Conservation (phyloP, 37 sponge, comb jelly and placozoan species). For the Cliona cf. orientalis region DNA sequence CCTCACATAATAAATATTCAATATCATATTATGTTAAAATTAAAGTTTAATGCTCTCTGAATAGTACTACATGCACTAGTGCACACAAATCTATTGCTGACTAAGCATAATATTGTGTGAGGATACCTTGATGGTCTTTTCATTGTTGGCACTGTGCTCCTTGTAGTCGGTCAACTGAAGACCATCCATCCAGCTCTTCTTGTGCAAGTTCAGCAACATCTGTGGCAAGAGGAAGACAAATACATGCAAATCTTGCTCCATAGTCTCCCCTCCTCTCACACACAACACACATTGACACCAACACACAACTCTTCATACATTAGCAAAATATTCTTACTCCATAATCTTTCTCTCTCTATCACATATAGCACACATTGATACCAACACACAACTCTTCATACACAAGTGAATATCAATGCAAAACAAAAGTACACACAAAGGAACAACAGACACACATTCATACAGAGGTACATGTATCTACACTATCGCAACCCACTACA, state of each 20-base stretch:
- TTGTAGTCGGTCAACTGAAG: conserved; percentile 88
- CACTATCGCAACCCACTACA: no score
- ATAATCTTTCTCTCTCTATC: no score
- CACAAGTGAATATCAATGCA: not conserved
- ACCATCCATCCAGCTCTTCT: conserved; percentile 97
- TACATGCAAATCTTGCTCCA: not conserved
- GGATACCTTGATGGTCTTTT: conserved; percentile 84
- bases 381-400: no score
- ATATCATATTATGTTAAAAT: not conserved
- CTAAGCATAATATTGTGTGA: no score
- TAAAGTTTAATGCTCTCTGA: not conserved
- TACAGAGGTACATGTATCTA: no score
- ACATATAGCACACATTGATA: no score
- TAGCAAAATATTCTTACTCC: no score
- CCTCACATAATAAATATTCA: not conserved
- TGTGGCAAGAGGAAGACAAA: not conserved
- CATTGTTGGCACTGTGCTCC: conserved; percentile 81
- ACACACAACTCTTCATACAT: not conserved
- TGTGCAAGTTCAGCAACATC: conserved; percentile 98
- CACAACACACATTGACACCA: not conserved
- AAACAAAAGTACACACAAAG: not conserved
- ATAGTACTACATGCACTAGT: not conserved
- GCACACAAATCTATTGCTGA: not conserved
- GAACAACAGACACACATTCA: no score
- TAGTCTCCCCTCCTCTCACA: not conserved